A percentile compares a stretch with the other conserved stretches of the same genome.
Evolutionary conservation across 92 coral and sea anemone species (phyloP).

Genomic region (Pocillopora meandrina): DNA sequence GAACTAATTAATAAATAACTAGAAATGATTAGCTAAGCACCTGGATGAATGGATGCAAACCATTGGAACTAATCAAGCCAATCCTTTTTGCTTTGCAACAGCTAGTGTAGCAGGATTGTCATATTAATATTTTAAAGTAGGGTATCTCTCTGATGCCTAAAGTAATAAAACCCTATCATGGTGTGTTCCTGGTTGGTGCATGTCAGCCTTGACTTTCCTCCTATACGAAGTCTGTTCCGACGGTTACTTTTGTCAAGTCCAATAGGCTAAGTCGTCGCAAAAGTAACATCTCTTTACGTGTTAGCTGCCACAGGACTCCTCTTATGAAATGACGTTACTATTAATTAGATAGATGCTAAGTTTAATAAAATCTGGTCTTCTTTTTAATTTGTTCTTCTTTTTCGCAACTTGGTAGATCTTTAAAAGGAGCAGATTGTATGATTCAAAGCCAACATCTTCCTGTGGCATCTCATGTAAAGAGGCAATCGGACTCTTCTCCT

Average conservation of each 20-base stretch:
- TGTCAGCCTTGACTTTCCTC: neutral
- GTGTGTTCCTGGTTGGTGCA: neutral
- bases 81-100: no score
- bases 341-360: neutral
- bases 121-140: no score
- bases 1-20: neutral
- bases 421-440: slow-evolving; percentile 20
- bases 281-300: slow-evolving; percentile 48
- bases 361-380: neutral
- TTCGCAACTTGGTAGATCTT: slow-evolving; percentile 37
- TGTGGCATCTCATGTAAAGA: slow-evolving; percentile 52
- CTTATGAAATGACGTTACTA: slow-evolving; percentile 1
- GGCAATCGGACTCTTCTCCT: slow-evolving; percentile 52
- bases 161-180: no score
- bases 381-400: slow-evolving; percentile 19
- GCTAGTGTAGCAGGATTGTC: no score
- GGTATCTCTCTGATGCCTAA: no score
- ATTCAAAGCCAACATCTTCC: slow-evolving; percentile 24
- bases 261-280: slow-evolving; percentile 21
- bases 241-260: slow-evolving; percentile 40
- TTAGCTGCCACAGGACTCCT: slow-evolving; percentile 30
- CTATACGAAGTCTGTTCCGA: slow-evolving; percentile 19
- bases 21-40: no score
- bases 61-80: no score
- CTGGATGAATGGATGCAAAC: no score